Conservation (phyloP, 2,888 invertebrate species). For the Acholoe squamosa region DNA sequence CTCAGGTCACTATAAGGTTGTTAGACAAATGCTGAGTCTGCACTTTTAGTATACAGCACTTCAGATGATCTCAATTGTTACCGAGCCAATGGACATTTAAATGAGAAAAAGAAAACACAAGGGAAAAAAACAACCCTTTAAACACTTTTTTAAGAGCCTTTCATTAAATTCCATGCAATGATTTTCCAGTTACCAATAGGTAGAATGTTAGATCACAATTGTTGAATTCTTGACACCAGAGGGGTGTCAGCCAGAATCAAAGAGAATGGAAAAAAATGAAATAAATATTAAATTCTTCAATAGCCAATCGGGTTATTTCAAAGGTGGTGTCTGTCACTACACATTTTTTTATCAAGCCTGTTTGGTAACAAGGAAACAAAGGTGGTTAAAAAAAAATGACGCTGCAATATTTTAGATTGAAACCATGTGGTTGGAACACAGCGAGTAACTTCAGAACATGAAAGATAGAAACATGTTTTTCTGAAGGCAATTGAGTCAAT, state of each 20-base stretch:
- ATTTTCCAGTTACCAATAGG: background rate
- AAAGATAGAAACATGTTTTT: background rate
- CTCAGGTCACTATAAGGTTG: too few relatives aligned
- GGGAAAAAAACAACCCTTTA: too few relatives aligned
- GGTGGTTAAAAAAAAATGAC: background rate
- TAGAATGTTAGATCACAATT: too few relatives aligned
- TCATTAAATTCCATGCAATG: background rate
- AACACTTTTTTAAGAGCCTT: too few relatives aligned
- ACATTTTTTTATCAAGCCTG: background rate
- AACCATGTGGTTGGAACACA: background rate
- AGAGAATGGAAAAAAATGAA: background rate
- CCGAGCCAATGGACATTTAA: too few relatives aligned
- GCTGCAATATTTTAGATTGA: background rate
- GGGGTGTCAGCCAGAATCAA: too few relatives aligned
- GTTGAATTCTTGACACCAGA: background rate
- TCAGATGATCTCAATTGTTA: too few relatives aligned
- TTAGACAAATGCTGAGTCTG: too few relatives aligned
- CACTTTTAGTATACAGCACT: too few relatives aligned
- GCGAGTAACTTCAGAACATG: background rate
- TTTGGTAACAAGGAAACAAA: background rate
- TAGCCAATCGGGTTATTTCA: constrained; percentile 5
- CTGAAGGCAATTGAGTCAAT: background rate
- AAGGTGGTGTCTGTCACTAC: background rate
- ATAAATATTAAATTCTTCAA: background rate
- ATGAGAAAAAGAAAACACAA: too few relatives aligned